Percentiles rank a stretch among this genome's conserved stretches.
Conservation (phyloP, 2,113 vertebrate species). For the Pomatostomus ruficeps region DNA sequence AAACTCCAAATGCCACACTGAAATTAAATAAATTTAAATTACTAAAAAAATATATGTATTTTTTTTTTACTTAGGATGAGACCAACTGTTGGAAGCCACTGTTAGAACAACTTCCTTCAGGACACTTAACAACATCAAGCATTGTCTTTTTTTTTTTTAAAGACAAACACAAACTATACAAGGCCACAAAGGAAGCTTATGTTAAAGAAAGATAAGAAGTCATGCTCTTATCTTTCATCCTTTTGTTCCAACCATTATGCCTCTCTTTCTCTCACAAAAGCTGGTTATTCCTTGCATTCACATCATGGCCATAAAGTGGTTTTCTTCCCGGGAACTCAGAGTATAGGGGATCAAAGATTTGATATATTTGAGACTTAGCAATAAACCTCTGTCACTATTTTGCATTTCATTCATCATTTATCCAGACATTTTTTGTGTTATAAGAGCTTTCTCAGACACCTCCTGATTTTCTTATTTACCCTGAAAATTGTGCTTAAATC, state of each 20-base stretch:
- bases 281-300: background rate
- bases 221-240: background rate
- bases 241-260: background rate
- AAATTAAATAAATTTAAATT: background rate
- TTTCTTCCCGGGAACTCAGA: background rate
- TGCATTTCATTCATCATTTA: background rate
- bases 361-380: background rate
- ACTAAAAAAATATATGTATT: background rate
- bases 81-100: background rate
- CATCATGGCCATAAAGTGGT: background rate
- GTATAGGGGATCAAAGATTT: background rate
- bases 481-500: background rate
- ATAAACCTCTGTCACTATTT: background rate
- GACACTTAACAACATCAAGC: background rate
- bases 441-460: background rate
- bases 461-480: background rate
- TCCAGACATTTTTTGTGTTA: background rate
- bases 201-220: background rate
- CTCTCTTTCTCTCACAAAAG: background rate
- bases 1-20: background rate
- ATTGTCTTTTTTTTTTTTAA: background rate
- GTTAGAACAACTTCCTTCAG: background rate
- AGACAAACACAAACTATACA: background rate
- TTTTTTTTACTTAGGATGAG: background rate
- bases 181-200: background rate